Evolutionary conservation across 2,113 vertebrate species (phyloP).

Genomic region (Corvus hawaiiensis): DNA sequence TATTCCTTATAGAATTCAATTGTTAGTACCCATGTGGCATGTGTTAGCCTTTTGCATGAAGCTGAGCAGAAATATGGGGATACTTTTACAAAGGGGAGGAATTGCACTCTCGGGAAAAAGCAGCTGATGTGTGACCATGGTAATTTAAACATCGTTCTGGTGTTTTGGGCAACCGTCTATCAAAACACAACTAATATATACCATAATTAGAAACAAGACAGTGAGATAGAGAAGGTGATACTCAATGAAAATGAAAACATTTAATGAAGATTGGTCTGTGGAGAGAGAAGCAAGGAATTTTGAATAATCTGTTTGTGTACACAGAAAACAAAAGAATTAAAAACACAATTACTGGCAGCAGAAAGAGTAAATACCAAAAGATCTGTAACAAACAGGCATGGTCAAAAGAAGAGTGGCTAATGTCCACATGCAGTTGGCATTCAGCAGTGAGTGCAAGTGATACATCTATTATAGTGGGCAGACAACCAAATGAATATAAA

Average conservation of each 20-base stretch:
- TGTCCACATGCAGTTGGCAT: neutral
- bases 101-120: neutral
- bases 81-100: neutral
- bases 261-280: neutral
- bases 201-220: neutral
- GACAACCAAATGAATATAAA: neutral
- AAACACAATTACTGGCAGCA: neutral
- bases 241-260: neutral
- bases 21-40: neutral
- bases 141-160: neutral
- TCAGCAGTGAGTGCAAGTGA: neutral
- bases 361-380: neutral
- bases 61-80: neutral
- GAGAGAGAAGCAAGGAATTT: neutral
- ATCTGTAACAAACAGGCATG: neutral
- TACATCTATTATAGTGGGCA: neutral
- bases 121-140: neutral
- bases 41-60: neutral
- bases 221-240: neutral
- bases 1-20: neutral
- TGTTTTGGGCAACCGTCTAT: neutral
- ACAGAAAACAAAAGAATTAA: neutral
- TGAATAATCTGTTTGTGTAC: neutral
- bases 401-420: neutral
- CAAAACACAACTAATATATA: neutral